Percentiles rank a stretch among this genome's conserved stretches.
Evolutionary conservation across 2,113 vertebrate genomes (phyloP).

Genomic region (Opisthocomus hoazin): DNA sequence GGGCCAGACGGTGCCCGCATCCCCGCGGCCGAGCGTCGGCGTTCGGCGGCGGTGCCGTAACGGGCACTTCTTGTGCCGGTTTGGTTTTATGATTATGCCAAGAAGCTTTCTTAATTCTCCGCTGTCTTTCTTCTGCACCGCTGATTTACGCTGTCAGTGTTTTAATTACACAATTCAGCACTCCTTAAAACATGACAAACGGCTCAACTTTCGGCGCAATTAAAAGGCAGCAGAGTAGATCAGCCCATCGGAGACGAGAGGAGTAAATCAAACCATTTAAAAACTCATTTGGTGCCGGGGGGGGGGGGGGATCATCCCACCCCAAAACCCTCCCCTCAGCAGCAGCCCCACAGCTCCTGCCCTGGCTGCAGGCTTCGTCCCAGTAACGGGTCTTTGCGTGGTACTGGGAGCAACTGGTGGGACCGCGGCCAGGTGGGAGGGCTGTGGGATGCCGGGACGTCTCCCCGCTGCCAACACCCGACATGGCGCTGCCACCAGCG

Average conservation of each 20-base stretch:
- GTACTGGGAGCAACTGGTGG: background rate
- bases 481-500: background rate
- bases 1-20: background rate
- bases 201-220: constrained; percentile 80
- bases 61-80: constrained; percentile 21
- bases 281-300: background rate
- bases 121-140: constrained; percentile 78
- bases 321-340: background rate
- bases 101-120: constrained; percentile 78
- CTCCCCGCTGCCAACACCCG: background rate
- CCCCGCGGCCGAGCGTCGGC: background rate
- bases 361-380: background rate
- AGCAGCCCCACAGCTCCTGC: background rate
- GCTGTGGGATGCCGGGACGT: rapidly evolving
- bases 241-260: constrained; percentile 72
- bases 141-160: constrained; percentile 85
- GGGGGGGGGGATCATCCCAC: background rate
- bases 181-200: constrained; percentile 90
- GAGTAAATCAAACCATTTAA: constrained; percentile 81
- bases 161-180: constrained; percentile 95
- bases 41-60: background rate
- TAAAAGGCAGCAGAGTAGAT: constrained; percentile 82
- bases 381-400: background rate
- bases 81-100: constrained; percentile 73
- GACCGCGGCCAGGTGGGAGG: rapidly evolving